These are phyloP conservation scores for Promerops cafer DNA, from an alignment of 2,113 vertebrate genomes.

Conservation along the genomic window DNA sequence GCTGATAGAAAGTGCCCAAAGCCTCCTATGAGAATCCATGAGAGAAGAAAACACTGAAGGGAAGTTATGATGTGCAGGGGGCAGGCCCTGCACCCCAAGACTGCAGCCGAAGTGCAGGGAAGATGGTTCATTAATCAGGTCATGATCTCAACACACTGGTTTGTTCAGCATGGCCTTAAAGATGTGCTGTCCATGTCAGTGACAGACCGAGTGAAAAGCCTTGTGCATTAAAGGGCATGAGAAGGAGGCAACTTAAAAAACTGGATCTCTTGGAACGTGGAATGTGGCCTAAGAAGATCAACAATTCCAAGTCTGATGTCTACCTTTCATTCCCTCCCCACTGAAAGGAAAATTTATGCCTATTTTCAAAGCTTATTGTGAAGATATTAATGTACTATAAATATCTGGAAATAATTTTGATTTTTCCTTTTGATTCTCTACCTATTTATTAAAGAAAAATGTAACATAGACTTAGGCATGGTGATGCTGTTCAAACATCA, in stretches of 20 bases:
- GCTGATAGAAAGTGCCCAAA: background rate
- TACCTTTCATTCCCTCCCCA: background rate
- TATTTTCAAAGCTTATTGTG: background rate
- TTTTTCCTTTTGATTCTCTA: conserved; percentile 20
- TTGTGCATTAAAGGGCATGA: background rate
- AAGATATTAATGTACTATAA: background rate
- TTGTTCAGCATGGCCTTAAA: background rate
- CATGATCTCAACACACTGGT: background rate
- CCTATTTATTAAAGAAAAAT: background rate
- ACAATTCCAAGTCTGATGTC: background rate
- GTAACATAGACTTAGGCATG: background rate
- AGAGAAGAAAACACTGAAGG: background rate
- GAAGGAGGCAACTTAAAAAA: background rate
- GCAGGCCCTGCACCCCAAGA: background rate
- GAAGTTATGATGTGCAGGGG: background rate
- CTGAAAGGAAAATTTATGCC: background rate
- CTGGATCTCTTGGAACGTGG: background rate
- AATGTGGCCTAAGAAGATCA: background rate
- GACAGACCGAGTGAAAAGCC: background rate
- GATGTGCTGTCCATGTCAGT: background rate
- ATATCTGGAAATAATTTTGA: conserved; percentile 29
- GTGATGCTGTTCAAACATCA: conserved; percentile 25
- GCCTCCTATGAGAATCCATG: fast-evolving
- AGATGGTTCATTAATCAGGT: background rate
- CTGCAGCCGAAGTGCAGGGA: background rate